Evolutionary conservation across 2,888 invertebrate genomes (phyloP), one percentile per base, ranked within the genome.

Genomic region (Diplolepis rosae): DNA sequence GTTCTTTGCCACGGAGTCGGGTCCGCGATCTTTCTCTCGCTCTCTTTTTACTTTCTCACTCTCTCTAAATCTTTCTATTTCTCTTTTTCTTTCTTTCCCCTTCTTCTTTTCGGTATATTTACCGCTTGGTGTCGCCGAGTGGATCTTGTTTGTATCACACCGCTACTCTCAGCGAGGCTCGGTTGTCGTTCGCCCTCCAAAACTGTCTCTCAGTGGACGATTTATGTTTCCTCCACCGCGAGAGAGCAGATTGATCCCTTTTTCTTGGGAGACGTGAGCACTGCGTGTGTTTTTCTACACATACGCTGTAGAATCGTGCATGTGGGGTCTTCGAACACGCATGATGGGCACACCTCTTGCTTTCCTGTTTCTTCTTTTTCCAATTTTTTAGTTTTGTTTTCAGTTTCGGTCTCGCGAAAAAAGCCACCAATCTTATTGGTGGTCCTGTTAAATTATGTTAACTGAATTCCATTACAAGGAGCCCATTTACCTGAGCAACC

Each of bases 131-230:
- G 83, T 83, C 82, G 77, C 80, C 76, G 84, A 84, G 83, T 83
- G 84, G 83, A 85, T 85, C 85, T 84, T 85, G 86, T 86, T 86
- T 86, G 86, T 86, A 85, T 86, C 86, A 82, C 84, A 83, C 80
- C 76, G 81, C 80, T 78, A 73, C 79, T 76, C 71, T 74, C 68
- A 71, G 67, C 72, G 76, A 73, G 73, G 73, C 76, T 77, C 73
- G 75, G 77, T 77, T 74, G 81, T 78, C 80, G 78, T 78, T 82
- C 79, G 78, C 80, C 81, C 81, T 81, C 77, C 78, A 83, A 83
- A 86, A 85, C 83, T 83, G 85, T 87, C 85, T 79, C 81, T 80
- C 77, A 76, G 73, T 69, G 72, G 75, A 83, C 84, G 85, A 87
- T 87, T 87, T 86, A 86, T 86, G 85, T 85, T 85, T 85, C 84